phyloP scores from a whole-genome alignment of 1,140 invertebrate genomes.

The Periplaneta americana region DNA sequence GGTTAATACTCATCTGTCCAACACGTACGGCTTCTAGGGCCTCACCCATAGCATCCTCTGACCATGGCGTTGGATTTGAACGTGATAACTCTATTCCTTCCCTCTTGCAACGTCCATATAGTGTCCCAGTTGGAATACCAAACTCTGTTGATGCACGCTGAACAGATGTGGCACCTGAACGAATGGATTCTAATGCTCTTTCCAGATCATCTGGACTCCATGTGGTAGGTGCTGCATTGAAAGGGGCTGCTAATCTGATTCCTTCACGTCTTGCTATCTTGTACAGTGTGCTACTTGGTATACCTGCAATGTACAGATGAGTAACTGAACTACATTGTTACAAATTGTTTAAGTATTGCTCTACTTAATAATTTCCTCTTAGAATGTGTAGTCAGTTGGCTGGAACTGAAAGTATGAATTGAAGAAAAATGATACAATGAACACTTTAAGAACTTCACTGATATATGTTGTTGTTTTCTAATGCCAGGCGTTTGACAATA shows the following conservation, averaged over 20 bases:
- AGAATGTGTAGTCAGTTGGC: too few species aligned
- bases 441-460: too few species aligned
- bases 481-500: too few species aligned
- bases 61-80: slow-evolving; percentile 83
- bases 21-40: slow-evolving; percentile 81
- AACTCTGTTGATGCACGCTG: slow-evolving; percentile 78
- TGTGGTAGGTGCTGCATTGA: slow-evolving; percentile 84
- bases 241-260: slow-evolving; percentile 78
- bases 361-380: too few species aligned
- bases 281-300: slow-evolving; percentile 83
- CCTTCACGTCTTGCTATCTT: slow-evolving; percentile 85
- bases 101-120: slow-evolving; percentile 81
- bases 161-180: slow-evolving; percentile 75
- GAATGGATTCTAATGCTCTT: slow-evolving; percentile 74
- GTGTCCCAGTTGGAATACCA: slow-evolving; percentile 78
- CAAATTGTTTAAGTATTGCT: too few species aligned
- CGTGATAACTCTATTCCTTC: slow-evolving; percentile 82
- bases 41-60: slow-evolving; percentile 83
- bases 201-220: slow-evolving; percentile 80
- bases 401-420: too few species aligned
- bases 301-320: slow-evolving; percentile 43
- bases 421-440: too few species aligned
- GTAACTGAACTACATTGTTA: too few species aligned
- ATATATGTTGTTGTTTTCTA: too few species aligned
- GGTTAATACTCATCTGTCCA: slow-evolving; percentile 88